These are phyloP conservation scores for Diploptera punctata DNA, from an alignment of 2,888 invertebrate genomes.

Conservation along the genomic window DNA sequence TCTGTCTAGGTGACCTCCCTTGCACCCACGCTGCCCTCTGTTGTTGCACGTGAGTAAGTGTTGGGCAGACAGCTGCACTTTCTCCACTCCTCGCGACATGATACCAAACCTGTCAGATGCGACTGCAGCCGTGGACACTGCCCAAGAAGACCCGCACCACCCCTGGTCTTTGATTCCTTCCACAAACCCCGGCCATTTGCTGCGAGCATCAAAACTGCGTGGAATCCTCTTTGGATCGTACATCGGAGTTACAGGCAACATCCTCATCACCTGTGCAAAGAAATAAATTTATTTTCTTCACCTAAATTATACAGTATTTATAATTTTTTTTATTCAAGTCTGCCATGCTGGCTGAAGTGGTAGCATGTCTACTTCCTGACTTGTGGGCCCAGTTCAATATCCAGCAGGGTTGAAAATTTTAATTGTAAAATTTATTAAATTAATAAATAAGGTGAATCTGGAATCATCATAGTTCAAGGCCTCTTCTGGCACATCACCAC, in stretches of 20 bases:
- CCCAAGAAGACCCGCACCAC: conserved; percentile 92
- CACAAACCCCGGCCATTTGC: conserved; percentile 76
- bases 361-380: too few species aligned
- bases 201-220: conserved; percentile 74
- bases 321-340: too few species aligned
- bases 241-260: conserved; percentile 59
- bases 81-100: conserved; percentile 81
- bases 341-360: too few species aligned
- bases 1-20: conserved; percentile 87
- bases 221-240: conserved; percentile 70
- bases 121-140: conserved; percentile 82
- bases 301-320: too few species aligned
- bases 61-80: conserved; percentile 78
- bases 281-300: too few species aligned
- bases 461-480: too few species aligned
- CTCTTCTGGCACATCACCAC: too few species aligned
- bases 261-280: conserved; percentile 36
- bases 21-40: conserved; percentile 79
- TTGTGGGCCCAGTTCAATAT: too few species aligned
- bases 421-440: too few species aligned
- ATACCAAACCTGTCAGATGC: conserved; percentile 83
- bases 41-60: conserved; percentile 86
- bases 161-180: conserved; percentile 67
- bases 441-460: too few species aligned
- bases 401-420: too few species aligned